A percentile compares a stretch with the other conserved stretches of the same genome.
phyloP scores from a whole-genome alignment of 2,113 vertebrate genomes.

The Mormyrus lacerda region DNA sequence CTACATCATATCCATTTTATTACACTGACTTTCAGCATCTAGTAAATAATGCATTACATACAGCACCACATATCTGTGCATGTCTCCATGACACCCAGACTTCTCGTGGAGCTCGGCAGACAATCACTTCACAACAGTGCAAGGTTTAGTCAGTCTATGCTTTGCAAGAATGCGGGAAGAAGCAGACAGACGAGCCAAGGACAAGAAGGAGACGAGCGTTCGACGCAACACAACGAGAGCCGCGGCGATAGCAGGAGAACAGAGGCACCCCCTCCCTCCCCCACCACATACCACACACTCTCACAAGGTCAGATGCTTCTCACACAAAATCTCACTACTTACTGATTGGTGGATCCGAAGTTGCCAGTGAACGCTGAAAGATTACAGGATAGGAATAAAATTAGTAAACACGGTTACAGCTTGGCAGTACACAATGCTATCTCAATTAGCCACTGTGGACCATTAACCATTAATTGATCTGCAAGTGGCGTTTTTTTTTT shows the following conservation, averaged over 20 bases:
- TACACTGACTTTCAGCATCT: not conserved
- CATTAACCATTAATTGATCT: not conserved
- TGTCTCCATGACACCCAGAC: not conserved
- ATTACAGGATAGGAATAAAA: not conserved
- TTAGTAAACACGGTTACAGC: not conserved
- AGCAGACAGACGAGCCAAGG: not conserved
- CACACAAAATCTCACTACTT: slow-evolving; percentile 39
- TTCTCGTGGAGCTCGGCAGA: not conserved
- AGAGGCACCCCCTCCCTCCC: not conserved
- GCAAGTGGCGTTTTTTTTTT: not conserved
- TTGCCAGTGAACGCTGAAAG: slow-evolving; percentile 53
- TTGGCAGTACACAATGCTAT: not conserved
- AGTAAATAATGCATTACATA: not conserved
- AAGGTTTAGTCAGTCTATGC: not conserved
- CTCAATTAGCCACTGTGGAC: not conserved
- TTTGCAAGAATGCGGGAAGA: not conserved
- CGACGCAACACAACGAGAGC: not conserved
- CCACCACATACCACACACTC: not conserved
- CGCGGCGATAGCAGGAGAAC: not conserved
- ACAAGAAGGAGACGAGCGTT: not conserved
- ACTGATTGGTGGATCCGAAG: slow-evolving; percentile 66
- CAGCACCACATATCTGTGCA: not conserved
- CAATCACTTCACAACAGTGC: not conserved
- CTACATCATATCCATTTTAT: not conserved
- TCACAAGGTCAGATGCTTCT: not conserved